Evolutionary conservation across 2,888 invertebrate genomes (phyloP).

Genomic region (Torymus auratus): DNA sequence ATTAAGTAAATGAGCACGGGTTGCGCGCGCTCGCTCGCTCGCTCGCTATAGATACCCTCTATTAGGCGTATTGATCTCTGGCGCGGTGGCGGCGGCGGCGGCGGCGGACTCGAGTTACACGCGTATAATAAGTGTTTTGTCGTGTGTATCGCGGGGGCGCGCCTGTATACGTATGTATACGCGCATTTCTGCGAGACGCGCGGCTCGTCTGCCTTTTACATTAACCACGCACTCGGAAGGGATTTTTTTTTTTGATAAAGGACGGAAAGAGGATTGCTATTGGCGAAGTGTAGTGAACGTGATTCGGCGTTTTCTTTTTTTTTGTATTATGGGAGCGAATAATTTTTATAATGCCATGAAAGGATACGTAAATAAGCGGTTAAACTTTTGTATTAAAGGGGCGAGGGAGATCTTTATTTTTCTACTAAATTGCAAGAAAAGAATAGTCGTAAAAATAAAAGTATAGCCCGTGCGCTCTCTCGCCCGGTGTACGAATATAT

Average conservation of each 20-base stretch:
- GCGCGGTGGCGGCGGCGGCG: constrained; percentile 21
- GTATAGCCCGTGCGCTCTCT: constrained; percentile 14
- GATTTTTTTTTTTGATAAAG: too few species aligned
- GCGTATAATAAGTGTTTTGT: constrained; percentile 74
- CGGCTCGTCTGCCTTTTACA: constrained; percentile 45
- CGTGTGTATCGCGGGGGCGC: constrained; percentile 53
- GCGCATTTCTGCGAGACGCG: constrained; percentile 64
- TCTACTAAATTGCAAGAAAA: constrained; percentile 45
- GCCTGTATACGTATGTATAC: constrained; percentile 61
- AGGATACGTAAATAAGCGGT: constrained; percentile 19
- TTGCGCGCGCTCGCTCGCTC: constrained; percentile 69
- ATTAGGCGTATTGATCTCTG: constrained; percentile 76
- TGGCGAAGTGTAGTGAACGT: too few species aligned
- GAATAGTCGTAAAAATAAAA: constrained; percentile 55
- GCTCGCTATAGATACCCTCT: constrained; percentile 74
- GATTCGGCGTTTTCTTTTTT: too few species aligned
- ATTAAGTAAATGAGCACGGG: constrained; percentile 77
- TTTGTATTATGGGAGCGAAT: background rate
- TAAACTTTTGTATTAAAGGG: constrained; percentile 37
- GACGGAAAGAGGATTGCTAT: too few species aligned
- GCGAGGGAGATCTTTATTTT: constrained; percentile 32
- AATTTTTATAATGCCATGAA: constrained; percentile 10
- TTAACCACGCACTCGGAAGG: background rate
- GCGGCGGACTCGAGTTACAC: constrained; percentile 73
- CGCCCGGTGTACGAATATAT: background rate